Base-by-base conservation (phyloP, 2,888 invertebrate species). In the Hydropsyche betteni region DNA sequence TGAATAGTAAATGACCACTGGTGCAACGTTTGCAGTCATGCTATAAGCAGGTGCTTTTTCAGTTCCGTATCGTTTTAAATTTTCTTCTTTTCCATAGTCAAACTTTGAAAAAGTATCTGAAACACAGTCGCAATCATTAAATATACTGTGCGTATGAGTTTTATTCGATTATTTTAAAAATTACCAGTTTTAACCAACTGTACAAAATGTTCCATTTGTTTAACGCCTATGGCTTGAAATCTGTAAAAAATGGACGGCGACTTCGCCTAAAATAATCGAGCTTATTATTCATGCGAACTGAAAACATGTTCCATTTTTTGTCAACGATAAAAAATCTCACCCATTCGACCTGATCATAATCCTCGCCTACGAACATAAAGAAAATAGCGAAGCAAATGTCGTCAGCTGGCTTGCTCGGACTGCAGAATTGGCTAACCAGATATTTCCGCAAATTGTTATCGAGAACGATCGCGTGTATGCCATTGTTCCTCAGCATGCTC, bases 1-100 rank as follows among this genome's bases (percentile, higher is more conserved):
- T 6, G 91, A 91, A 78, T 91, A 90, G 69, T 91, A 86, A 16
- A 92, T 80, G 1, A 87, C 84, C 3, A 90, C 87, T 0, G 92
- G 92, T 52, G 89, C 86, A 80, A 84, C 86, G 0, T 91, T 88
- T 76, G 88, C 89, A 6, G 86, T 84, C 34, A 92, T 81, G 79
- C 90, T 87, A 81, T 92, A 92, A 50, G 83, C 82, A 0, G 89
- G 88, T 0, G 91, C 90, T 58, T 84, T 85, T 1, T 86, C 84
- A 3, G 84, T 83, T 0, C 89, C 90, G 80, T 87, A 89, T 0
- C 84, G 78, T 61, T 82, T 82, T 71, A 84, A 82, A 77, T 92
- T 85, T 7, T 87, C 86, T 5, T 87, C 84, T 14, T 83, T 82
- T 80, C 89, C 89, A 79, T 88, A 87, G 81, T 89, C 87, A 80